Conservation (phyloP, 2,113 vertebrate genomes). For the Passer domesticus region DNA sequence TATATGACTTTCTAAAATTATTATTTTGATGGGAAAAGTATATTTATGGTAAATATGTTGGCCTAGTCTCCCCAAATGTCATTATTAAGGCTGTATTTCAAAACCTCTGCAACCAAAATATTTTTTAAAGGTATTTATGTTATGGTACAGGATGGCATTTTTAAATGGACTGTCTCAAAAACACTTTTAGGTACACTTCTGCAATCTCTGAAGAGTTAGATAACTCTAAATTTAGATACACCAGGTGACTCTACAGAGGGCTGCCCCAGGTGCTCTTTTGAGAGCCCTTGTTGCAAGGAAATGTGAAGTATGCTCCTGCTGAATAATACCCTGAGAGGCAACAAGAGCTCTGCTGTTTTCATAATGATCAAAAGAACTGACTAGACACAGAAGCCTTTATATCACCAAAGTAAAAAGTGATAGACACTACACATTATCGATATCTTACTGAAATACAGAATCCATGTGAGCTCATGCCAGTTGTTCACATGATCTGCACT, state of each 20-base stretch:
- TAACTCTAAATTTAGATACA: neutral
- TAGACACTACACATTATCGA: too few relatives aligned
- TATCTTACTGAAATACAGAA: neutral
- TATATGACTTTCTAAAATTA: neutral
- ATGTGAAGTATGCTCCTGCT: neutral
- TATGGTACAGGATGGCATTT: neutral
- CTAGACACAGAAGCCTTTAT: neutral
- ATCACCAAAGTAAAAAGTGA: neutral
- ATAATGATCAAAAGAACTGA: neutral
- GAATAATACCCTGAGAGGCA: neutral
- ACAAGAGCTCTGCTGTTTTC: neutral
- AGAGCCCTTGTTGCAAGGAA: neutral
- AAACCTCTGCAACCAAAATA: neutral
- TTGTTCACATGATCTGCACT: neutral
- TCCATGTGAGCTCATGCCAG: neutral
- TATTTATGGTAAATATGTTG: neutral
- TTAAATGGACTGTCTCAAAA: neutral
- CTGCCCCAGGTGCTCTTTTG: neutral
- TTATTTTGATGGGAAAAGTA: neutral
- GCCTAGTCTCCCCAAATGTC: neutral
- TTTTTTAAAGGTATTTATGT: neutral
- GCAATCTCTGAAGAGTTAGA: neutral
- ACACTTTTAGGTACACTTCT: neutral
- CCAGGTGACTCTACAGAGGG: neutral
- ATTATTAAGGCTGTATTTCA: neutral